These are phyloP conservation scores for Chymomyza caudatula DNA, from an alignment of 2,888 invertebrate species.

Conservation along the genomic window DNA sequence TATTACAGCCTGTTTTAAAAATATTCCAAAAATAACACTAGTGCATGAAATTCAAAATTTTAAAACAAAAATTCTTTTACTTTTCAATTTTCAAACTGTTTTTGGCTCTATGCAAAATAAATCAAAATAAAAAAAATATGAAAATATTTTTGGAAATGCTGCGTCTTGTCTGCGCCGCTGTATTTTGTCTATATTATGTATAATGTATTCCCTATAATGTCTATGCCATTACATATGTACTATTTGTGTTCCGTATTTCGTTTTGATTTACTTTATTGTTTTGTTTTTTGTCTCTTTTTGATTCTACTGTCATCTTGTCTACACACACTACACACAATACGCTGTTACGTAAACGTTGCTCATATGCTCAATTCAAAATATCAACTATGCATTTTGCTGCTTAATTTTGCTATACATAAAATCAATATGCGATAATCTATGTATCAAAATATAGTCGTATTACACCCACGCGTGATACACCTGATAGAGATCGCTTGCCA, in stretches of 20 bases:
- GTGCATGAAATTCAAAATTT: constrained; percentile 31
- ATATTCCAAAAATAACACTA: constrained; percentile 35
- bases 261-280: constrained; percentile 61
- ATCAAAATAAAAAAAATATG: neutral
- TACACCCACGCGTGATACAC: constrained; percentile 90
- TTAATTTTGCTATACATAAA: constrained; percentile 39
- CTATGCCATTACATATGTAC: constrained; percentile 29
- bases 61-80: constrained; percentile 29
- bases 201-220: neutral
- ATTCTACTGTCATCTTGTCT: constrained; percentile 65
- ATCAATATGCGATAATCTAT: neutral
- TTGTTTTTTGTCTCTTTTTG: constrained; percentile 67
- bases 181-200: constrained; percentile 24
- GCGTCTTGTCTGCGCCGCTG: constrained; percentile 38
- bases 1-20: neutral
- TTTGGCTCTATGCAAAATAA: constrained; percentile 6
- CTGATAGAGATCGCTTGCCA: constrained; percentile 88
- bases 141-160: constrained; percentile 53
- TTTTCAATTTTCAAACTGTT: constrained; percentile 21
- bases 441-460: constrained; percentile 82
- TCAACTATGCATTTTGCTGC: constrained; percentile 66
- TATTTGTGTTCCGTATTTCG: constrained; percentile 45
- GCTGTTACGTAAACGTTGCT: constrained; percentile 55
- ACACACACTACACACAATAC: constrained; percentile 42
- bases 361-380: constrained; percentile 29